Percentiles rank a stretch among this genome's conserved stretches.
These are phyloP conservation scores for Cinara cedri DNA, from an alignment of 2,888 invertebrate species.

Conservation along the genomic window DNA sequence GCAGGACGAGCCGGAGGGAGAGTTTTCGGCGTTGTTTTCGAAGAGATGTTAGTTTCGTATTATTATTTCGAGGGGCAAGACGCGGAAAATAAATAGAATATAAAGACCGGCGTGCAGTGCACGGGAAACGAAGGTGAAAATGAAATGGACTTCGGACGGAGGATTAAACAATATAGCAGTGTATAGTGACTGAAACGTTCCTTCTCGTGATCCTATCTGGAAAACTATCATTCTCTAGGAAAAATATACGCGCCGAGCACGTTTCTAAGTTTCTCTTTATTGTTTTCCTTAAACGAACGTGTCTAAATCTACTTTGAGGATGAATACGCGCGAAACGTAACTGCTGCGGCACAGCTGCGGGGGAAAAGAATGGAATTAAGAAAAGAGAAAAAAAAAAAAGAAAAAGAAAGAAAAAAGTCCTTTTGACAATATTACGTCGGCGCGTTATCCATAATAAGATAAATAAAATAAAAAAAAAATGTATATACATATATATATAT, in stretches of 20 bases:
- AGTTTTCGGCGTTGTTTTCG: conserved; percentile 5
- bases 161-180: conserved; percentile 49
- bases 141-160: conserved; percentile 39
- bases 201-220: conserved; percentile 45
- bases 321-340: conserved; percentile 28
- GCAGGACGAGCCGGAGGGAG: not conserved
- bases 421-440: not conserved
- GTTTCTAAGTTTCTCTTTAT: conserved; percentile 45
- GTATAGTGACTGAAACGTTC: conserved; percentile 28
- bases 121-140: conserved; percentile 23
- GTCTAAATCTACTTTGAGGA: conserved; percentile 37
- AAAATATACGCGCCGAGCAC: conserved; percentile 40
- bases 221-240: conserved; percentile 33
- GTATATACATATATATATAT: too few species aligned
- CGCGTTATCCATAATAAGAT: not conserved
- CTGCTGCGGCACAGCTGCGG: too few species aligned
- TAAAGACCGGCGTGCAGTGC: too few species aligned
- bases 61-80: conserved; percentile 26
- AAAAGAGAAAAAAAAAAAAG: not conserved
- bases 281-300: conserved; percentile 51
- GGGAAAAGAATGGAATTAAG: conserved; percentile 34
- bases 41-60: not conserved
- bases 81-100: conserved; percentile 28
- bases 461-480: conserved; percentile 11
- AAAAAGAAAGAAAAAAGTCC: conserved; percentile 2